A percentile compares a stretch with the other conserved stretches of the same genome.
These are phyloP conservation scores for Biston betularia DNA, from an alignment of 2,888 invertebrate species.

Conservation along the genomic window DNA sequence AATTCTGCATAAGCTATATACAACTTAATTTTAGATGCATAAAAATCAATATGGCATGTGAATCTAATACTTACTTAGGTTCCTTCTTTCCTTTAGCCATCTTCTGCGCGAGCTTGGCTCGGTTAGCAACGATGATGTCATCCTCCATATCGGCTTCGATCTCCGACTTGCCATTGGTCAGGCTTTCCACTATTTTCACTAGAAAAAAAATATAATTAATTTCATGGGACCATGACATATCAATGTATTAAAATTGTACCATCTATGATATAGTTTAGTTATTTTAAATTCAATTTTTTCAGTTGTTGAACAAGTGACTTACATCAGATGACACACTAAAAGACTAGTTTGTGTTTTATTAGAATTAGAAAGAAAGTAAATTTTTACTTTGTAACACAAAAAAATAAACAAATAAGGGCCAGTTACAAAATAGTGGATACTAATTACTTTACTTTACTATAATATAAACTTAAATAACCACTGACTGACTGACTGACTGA, in stretches of 20 bases:
- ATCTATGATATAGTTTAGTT: background rate
- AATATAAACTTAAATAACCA: too few relatives aligned
- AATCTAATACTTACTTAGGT: constrained; percentile 69
- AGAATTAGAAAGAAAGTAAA: background rate
- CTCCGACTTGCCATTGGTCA: constrained; percentile 77
- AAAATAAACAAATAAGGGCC: too few relatives aligned
- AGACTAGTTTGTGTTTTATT: background rate
- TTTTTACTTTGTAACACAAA: background rate
- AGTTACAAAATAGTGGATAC: too few relatives aligned
- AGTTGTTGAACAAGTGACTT: too few relatives aligned
- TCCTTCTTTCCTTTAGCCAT: constrained; percentile 88
- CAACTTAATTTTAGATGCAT: background rate
- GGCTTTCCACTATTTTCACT: constrained; percentile 86
- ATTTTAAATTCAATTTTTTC: too few relatives aligned
- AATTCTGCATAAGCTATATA: background rate
- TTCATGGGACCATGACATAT: too few relatives aligned
- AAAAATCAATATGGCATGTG: background rate
- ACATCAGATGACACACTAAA: too few relatives aligned
- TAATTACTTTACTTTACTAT: too few relatives aligned
- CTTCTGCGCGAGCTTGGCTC: constrained; percentile 93
- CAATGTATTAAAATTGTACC: background rate
- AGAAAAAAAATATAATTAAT: constrained; percentile 53
- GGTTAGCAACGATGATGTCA: constrained; percentile 90
- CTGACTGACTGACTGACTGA: too few relatives aligned
- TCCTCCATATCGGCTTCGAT: constrained; percentile 82